These are phyloP conservation scores for Congeria kusceri DNA, from an alignment of 2,888 invertebrate species.

Conservation along the genomic window DNA sequence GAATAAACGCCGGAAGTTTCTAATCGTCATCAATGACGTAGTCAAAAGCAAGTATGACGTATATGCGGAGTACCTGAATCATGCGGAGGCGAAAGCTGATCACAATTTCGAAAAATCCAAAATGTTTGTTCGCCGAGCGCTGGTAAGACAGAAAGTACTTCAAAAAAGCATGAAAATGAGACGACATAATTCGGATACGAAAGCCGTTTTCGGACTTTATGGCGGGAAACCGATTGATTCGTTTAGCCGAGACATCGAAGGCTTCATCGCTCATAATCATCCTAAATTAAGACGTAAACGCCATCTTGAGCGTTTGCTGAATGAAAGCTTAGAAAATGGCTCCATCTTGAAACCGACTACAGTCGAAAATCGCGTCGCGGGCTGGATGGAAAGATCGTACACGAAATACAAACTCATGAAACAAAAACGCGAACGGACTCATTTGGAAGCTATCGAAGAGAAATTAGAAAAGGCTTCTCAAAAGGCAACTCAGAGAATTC, in stretches of 20 bases:
- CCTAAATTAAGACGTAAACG: slow-evolving; percentile 69
- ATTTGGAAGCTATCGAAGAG: slow-evolving; percentile 42
- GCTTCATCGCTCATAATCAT: slow-evolving; percentile 70
- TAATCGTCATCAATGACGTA: slow-evolving; percentile 75
- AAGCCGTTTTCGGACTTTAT: slow-evolving; percentile 64
- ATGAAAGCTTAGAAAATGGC: slow-evolving; percentile 66
- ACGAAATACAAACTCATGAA: slow-evolving; percentile 58
- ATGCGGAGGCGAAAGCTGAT: slow-evolving; percentile 64
- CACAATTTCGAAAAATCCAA: slow-evolving; percentile 68
- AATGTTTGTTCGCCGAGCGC: slow-evolving; percentile 65
- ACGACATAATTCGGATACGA: slow-evolving; percentile 32
- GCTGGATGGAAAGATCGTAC: slow-evolving; percentile 56
- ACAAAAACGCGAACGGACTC: slow-evolving; percentile 45
- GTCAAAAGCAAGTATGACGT: slow-evolving; percentile 64
- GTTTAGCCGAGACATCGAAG: slow-evolving; percentile 73
- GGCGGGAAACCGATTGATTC: slow-evolving; percentile 72
- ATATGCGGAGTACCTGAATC: slow-evolving; percentile 63
- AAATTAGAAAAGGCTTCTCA: slow-evolving; percentile 17
- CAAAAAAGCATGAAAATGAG: slow-evolving; percentile 76
- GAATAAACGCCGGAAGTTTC: slow-evolving; percentile 72
- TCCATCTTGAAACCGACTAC: slow-evolving; percentile 62
- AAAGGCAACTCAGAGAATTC: slow-evolving; percentile 3
- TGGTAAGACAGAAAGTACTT: slow-evolving; percentile 70
- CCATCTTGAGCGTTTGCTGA: slow-evolving; percentile 64
- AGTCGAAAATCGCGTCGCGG: slow-evolving; percentile 17